Evolutionary conservation across 2,888 invertebrate genomes (phyloP), one percentile per base, ranked within the genome.

Genomic region (Drosophila dives): DNA sequence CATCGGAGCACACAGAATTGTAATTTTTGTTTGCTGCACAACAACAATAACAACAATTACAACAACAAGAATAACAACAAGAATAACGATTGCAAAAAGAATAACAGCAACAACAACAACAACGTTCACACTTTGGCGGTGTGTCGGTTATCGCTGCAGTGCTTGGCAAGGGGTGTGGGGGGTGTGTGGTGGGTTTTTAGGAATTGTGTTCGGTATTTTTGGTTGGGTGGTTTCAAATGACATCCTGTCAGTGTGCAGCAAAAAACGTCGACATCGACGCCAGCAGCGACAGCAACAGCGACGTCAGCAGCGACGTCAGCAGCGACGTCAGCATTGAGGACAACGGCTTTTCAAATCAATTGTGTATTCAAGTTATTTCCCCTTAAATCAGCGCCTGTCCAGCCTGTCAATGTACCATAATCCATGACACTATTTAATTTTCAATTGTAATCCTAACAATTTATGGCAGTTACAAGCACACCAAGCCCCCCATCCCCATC

Each of bases 381-480:
- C 71, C 75, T 88, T 85, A 89, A 85, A 88, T 85, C 85, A 85
- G 85, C 73, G 80, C 75, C 80, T 72, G 82, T 73, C 78, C 69
- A 63, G 54, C 50, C 63, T 78, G 78, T 74, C 88, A 88, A 71
- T 67, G 71, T 65, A 56, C 42, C 82, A 84, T 84, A 87, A 89
- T 87, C 87, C 85, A 64, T 68, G 77, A 60, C 71, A 82, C 86
- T 89, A 88, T 85, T 89, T 89, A 85, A 85, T 85, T 88, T 89
- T 80, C 86, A 77, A 88, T 85, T 85, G 86, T 75, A 86, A 71
- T 74, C 58, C 67, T 58, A 60, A 51, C 72, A 85, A 85, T 85
- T 85, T 85, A 85, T 85, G 86, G 64, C 67, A 76, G 53, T 59
- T 67, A 50, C 20, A 42, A 32, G 56, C 20, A 32, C 20, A 15